These are phyloP conservation scores for Trachurus trachurus DNA, from an alignment of 2,797 vertebrate genomes.

Conservation along the genomic window DNA sequence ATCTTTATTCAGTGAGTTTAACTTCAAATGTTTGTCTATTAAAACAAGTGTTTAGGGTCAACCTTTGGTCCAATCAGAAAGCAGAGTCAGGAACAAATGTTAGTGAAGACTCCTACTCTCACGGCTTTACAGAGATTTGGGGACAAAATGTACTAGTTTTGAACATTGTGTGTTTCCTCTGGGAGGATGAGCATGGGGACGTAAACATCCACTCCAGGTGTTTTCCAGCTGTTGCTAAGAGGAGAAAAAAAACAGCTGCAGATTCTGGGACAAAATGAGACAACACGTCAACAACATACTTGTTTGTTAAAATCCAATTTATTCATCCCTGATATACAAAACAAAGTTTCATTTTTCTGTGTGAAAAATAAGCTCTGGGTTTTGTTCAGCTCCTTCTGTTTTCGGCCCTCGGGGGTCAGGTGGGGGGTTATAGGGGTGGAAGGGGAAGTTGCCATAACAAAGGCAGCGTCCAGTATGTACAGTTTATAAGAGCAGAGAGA, in stretches of 20 bases:
- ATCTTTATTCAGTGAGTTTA: not conserved
- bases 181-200: constrained; percentile 31
- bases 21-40: not conserved
- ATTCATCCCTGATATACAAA: constrained; percentile 83
- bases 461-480: constrained; percentile 44
- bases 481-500: constrained; percentile 42
- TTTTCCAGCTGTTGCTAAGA: constrained; percentile 41
- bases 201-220: constrained; percentile 51
- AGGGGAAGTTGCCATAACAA: constrained; percentile 1
- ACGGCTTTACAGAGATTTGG: constrained; percentile 21
- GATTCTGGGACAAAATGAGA: constrained; percentile 9
- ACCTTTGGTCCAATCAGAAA: not conserved
- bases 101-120: not conserved
- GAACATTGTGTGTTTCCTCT: constrained; percentile 12
- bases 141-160: constrained; percentile 28
- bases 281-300: not conserved
- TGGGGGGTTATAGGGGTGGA: too few relatives aligned
- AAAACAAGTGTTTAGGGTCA: too few relatives aligned
- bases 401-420: constrained; percentile 44
- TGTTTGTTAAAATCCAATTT: constrained; percentile 84
- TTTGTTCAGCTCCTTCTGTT: constrained; percentile 61
- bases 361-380: constrained; percentile 78
- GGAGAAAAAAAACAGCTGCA: constrained; percentile 31
- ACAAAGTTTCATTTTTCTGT: constrained; percentile 69
- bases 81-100: not conserved